Evolutionary conservation across 2,113 vertebrate genomes (phyloP).

Genomic region (Rhineura floridana): DNA sequence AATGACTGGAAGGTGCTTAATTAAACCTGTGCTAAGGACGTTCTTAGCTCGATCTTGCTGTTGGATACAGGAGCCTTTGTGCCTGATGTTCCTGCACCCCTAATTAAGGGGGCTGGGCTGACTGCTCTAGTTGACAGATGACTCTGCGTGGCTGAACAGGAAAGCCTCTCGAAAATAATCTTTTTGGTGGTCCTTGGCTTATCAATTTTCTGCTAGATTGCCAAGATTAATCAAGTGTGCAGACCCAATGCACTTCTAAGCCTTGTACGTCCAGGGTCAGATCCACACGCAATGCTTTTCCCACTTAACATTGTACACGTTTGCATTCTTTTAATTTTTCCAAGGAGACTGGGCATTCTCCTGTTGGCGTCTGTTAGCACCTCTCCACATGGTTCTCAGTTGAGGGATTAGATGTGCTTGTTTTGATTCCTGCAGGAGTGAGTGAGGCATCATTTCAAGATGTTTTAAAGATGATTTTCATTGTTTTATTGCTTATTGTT

Average conservation of each 20-base stretch:
- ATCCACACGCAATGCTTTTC: neutral
- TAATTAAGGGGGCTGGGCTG: conserved; percentile 81
- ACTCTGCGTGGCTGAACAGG: conserved; percentile 67
- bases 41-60: conserved; percentile 25
- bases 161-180: conserved; percentile 33
- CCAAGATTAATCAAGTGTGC: conserved; percentile 36
- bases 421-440: neutral
- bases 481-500: too few species aligned
- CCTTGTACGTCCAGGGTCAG: neutral
- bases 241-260: conserved; percentile 28
- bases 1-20: conserved; percentile 65
- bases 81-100: conserved; percentile 55
- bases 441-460: neutral
- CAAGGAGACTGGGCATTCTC: neutral
- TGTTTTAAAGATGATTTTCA: too few species aligned
- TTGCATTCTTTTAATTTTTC: conserved; percentile 6
- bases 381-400: neutral
- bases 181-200: conserved; percentile 33
- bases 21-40: conserved; percentile 60
- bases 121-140: conserved; percentile 73
- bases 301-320: neutral
- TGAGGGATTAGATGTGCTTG: neutral
- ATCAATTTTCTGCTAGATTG: conserved; percentile 53
- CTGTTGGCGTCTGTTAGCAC: neutral
- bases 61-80: conserved; percentile 45